phyloP scores from a whole-genome alignment of 1,140 invertebrate genomes.

The Tetramorium simillimum region DNA sequence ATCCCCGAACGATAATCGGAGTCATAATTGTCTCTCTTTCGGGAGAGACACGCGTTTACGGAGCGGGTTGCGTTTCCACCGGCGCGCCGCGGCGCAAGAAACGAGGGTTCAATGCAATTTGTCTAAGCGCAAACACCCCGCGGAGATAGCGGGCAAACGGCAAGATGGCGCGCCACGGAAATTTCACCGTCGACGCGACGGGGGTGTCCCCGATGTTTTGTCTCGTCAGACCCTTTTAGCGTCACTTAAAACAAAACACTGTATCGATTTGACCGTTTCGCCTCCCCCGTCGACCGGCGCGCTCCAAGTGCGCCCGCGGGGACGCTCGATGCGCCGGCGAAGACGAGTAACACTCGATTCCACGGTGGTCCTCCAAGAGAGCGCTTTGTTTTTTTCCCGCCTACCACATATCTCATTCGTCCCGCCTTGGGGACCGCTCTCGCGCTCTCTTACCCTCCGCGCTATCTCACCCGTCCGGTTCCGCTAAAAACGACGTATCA shows the following conservation, averaged over 20 bases:
- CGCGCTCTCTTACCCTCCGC: neutral
- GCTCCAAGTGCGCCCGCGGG: slow-evolving; percentile 65
- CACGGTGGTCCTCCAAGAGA: slow-evolving; percentile 68
- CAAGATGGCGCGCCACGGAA: slow-evolving; percentile 30
- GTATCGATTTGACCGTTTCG: slow-evolving; percentile 79
- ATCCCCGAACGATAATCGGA: neutral
- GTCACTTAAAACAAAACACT: slow-evolving; percentile 76
- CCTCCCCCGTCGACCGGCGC: slow-evolving; percentile 65
- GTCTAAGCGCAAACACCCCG: slow-evolving; percentile 25
- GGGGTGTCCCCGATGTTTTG: slow-evolving; percentile 61
- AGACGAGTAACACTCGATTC: slow-evolving; percentile 83
- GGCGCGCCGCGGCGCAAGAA: neutral
- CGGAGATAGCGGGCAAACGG: slow-evolving; percentile 17
- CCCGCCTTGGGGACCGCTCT: slow-evolving; percentile 39
- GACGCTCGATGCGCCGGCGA: slow-evolving; percentile 65
- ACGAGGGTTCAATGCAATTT: slow-evolving; percentile 33
- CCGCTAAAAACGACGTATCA: slow-evolving; percentile 47
- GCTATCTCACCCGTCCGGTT: neutral
- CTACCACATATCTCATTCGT: slow-evolving; percentile 56
- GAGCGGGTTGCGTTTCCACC: neutral
- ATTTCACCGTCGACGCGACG: slow-evolving; percentile 19
- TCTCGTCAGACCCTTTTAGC: slow-evolving; percentile 74
- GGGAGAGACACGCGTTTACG: neutral
- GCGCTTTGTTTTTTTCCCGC: slow-evolving; percentile 76
- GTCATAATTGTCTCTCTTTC: neutral